Evolutionary conservation across 2,888 invertebrate genomes (phyloP), one percentile per base, ranked within the genome.

Genomic region (Caenorhabditis macrosperma): DNA sequence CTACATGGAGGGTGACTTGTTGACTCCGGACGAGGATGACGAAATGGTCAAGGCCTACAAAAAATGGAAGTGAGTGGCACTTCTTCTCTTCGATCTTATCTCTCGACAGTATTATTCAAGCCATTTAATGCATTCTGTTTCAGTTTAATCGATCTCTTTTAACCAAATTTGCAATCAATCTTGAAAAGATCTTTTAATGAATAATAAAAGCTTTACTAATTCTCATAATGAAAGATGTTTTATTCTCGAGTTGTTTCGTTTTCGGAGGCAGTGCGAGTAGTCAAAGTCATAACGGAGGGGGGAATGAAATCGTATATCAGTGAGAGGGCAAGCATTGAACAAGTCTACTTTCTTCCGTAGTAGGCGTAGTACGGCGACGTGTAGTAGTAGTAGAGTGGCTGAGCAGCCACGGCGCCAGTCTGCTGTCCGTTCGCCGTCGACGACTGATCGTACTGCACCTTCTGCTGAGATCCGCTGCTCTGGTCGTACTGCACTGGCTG

Each of bases 301-400:
- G 28, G 54, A 54, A 30, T 17, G 54, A 30, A 52, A 52, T 52
- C 28, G 17, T 20, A 44, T 17, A 17, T n/a, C 44, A 30, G 52
- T 9, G 28, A 6, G 17, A 24, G 46, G 28, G 59, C 41, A 63
- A 38, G 38, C 10, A 30, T 50, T 22, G 33, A 9, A 12, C 38
- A 1, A 33, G 17, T 76, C 61, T 80, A 83, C 75, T 83, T 82
- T 61, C 66, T 81, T 74, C 83, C 83, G 66, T 61, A 55, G 26
- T 79, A 79, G 52, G 82, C 82, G 44, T 78, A 74, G 41, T 78
- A 81, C 68, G 81, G 81, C 52, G 76, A 81, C 3, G 83, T 77
- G 59, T 74, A 78, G 61, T 81, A 78, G 68, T 78, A 83, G 55
- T 79, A 80, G 22, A 80, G 24, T 55, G 83, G 82, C 28, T 69